A percentile compares a stretch with the other conserved stretches of the same genome.
Conservation (phyloP, 1,140 invertebrate genomes). For the Rhopalosiphum padi region DNA sequence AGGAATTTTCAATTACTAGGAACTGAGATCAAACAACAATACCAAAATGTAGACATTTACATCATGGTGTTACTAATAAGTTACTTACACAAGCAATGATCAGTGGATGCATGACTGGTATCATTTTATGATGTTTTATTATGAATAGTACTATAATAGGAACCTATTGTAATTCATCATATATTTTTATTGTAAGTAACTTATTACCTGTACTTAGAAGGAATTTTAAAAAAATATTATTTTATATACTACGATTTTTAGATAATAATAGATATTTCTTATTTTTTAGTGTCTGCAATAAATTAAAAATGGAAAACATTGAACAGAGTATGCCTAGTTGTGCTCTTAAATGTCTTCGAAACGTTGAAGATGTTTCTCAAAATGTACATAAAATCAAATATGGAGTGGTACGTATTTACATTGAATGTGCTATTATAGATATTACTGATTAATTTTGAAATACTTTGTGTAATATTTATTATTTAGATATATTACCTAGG, state of each 20-base stretch:
- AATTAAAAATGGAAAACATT: constrained; percentile 20
- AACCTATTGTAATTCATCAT: background rate
- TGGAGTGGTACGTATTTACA: constrained; percentile 34
- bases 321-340: background rate
- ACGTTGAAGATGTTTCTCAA: background rate
- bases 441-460: background rate
- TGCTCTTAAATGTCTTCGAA: constrained; percentile 43
- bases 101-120: background rate
- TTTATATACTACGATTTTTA: background rate
- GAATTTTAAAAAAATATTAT: background rate
- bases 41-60: background rate
- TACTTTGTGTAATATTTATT: background rate
- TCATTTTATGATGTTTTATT: background rate
- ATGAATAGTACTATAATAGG: background rate
- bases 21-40: background rate
- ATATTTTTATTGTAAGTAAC: background rate
- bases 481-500: background rate
- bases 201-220: background rate
- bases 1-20: background rate
- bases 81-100: background rate
- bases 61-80: background rate
- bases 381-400: constrained; percentile 33
- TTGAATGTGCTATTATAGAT: background rate
- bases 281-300: background rate
- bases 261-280: background rate